These are phyloP conservation scores for Austrolebias charrua DNA, from an alignment of 2,797 vertebrate species.

Conservation along the genomic window DNA sequence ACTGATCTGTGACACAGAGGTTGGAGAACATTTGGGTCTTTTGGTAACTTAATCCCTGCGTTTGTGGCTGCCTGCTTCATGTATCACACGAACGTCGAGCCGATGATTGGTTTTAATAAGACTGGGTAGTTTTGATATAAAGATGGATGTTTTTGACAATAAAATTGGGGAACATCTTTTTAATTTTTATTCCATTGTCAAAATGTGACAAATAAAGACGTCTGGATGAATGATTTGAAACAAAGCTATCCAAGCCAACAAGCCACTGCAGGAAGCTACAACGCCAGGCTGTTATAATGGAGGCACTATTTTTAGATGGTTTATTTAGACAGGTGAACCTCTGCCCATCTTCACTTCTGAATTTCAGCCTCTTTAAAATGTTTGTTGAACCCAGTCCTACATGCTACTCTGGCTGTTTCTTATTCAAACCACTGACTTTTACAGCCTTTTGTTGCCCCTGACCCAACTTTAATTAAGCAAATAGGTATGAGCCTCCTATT, in stretches of 20 bases:
- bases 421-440: background rate
- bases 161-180: background rate
- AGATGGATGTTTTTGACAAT: slow-evolving; percentile 22
- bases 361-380: no score
- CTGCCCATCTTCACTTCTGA: no score
- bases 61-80: slow-evolving; percentile 24
- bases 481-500: no score
- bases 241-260: no score
- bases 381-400: background rate
- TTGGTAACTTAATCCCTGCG: slow-evolving; percentile 49
- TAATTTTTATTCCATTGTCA: background rate
- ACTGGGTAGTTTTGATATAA: slow-evolving; percentile 8
- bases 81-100: slow-evolving; percentile 21
- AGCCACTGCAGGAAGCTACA: no score
- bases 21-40: slow-evolving; percentile 36
- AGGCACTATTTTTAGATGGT: no score
- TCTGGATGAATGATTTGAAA: background rate
- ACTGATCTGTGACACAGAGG: slow-evolving; percentile 40
- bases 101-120: slow-evolving; percentile 12
- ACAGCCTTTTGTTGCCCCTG: background rate
- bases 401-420: background rate
- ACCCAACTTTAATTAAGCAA: no score
- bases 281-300: no score
- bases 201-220: background rate
- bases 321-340: no score